Percentiles rank a stretch among this genome's conserved stretches.
phyloP scores from a whole-genome alignment of 2,113 vertebrate species.

The Nycticryphes semicollaris region DNA sequence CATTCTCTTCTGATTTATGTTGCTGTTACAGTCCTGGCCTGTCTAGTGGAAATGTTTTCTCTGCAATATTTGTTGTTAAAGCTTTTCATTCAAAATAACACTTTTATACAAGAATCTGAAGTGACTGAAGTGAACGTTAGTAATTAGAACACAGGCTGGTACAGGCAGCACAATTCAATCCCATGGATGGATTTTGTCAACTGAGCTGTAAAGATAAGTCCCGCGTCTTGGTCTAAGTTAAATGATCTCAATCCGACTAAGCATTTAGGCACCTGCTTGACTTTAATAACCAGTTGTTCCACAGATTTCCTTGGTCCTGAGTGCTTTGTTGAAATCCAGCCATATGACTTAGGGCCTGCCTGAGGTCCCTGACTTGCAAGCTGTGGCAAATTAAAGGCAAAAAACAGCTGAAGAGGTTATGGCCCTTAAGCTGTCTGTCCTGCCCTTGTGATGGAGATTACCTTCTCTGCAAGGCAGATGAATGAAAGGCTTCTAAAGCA shows the following conservation, averaged over 20 bases:
- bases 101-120: background rate
- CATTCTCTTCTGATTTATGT: background rate
- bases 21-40: background rate
- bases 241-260: background rate
- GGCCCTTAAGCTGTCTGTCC: slow-evolving; percentile 22
- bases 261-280: slow-evolving; percentile 6
- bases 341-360: background rate
- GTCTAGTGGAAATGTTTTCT: background rate
- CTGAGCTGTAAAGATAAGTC: background rate
- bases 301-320: background rate
- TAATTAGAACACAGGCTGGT: background rate
- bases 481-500: background rate
- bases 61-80: background rate
- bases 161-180: background rate
- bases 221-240: background rate
- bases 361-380: background rate
- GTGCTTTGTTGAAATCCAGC: slow-evolving; percentile 9
- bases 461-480: slow-evolving; percentile 19
- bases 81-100: background rate
- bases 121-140: background rate
- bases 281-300: background rate
- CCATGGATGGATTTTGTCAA: accelerated
- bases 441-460: slow-evolving; percentile 16
- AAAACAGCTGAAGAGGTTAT: slow-evolving; percentile 4
- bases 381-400: slow-evolving; percentile 27